A percentile compares a stretch with the other conserved stretches of the same genome.
phyloP scores from a whole-genome alignment of 2,888 invertebrate species.

The Cephalotes varians region DNA sequence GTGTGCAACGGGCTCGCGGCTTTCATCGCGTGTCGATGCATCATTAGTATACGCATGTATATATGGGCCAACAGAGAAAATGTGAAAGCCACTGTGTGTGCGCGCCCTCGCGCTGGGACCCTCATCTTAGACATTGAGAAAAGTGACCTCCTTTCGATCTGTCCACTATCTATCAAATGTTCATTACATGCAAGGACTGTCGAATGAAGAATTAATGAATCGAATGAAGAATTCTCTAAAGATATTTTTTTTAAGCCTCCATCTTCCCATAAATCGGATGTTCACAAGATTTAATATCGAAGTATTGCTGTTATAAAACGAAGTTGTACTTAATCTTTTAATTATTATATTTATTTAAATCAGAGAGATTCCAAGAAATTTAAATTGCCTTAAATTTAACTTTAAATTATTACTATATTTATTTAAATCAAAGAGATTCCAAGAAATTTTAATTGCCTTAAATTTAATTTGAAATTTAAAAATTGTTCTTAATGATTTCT shows the following conservation, averaged over 20 bases:
- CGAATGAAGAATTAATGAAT: background rate
- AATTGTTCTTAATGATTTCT: background rate
- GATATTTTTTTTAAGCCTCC: background rate
- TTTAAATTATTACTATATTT: background rate
- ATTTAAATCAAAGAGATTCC: background rate
- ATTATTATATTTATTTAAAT: background rate
- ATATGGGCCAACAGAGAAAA: constrained; percentile 79
- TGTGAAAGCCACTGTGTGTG: constrained; percentile 82
- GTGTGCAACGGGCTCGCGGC: background rate
- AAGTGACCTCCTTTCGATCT: constrained; percentile 81
- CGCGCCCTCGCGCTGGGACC: constrained; percentile 9
- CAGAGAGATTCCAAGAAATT: background rate
- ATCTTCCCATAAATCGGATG: background rate
- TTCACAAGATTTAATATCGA: background rate
- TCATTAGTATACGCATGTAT: constrained; percentile 20
- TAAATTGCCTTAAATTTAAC: background rate
- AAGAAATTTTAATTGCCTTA: background rate
- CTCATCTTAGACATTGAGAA: constrained; percentile 72
- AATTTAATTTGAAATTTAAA: background rate
- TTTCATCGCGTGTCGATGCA: constrained; percentile 41
- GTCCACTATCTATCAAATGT: background rate
- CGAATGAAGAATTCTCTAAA: background rate
- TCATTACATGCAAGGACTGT: background rate
- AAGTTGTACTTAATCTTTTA: background rate
- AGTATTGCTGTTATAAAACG: background rate